Base-by-base conservation (phyloP, 2,888 invertebrate species). In the Loripinus fragilis region DNA sequence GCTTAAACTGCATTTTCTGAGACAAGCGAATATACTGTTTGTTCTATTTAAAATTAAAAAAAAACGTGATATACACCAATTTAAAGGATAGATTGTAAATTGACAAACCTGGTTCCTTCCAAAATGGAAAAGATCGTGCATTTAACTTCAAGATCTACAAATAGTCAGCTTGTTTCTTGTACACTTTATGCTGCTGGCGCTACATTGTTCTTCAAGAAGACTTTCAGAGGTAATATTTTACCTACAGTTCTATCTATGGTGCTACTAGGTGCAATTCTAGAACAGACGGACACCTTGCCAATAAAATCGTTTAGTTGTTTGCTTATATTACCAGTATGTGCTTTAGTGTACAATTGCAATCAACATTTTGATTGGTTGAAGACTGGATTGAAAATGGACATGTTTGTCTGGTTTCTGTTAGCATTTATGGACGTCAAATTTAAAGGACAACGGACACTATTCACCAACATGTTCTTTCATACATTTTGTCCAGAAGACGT, bases 191-290 rank as follows among this genome's bases (percentile, higher is more conserved):
- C 78, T 2, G 35, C 71, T 8, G 73, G 74, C 12, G 76, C 68
- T 2, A 78, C 78, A 20, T 42, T 81, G 12, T 81, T 78, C 48
- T 81, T 78, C 65, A 81, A 81, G 67, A 78, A 78, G 42, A 52
- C 75, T n/a, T 81, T 81, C 65, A 70, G 35, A n/a, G 38, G 23
- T 28, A 41, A 71, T 15, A 50, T 38, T 10, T 8, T 81, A 5
- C 52, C 50, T 17, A 35, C 60, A 2, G 76, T 78, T 12, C 41
- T 69, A n/a, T 35, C 35, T 38, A 15, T 81, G 41, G 28, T 25
- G 23, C 7, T 65, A 2, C 17, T 71, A 17, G 81, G 76, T 35
- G 42, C 67, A 10, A n/a, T 73, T 20, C n/a, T 76, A 17, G 71
- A 71, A 28, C 17, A 68, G 0, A n/a, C 33, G 2, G 48, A 30